phyloP scores from a whole-genome alignment of 2,797 vertebrate species.

The Arctocebus calabarensis region DNA sequence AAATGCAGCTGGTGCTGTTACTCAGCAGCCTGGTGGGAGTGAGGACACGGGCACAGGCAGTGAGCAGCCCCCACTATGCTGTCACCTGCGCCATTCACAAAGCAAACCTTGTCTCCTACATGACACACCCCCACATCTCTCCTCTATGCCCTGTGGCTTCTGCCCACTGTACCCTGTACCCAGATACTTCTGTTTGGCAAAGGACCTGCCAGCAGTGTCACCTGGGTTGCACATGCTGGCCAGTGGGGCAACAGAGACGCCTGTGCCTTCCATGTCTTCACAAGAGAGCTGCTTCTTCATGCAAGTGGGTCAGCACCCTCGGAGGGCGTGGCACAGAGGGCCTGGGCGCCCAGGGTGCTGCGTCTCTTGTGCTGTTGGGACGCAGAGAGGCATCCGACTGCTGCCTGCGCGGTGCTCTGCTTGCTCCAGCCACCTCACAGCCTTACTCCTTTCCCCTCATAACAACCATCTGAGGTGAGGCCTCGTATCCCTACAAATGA shows the following conservation, averaged over 20 bases:
- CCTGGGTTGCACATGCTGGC: rapidly evolving
- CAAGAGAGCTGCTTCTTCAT: not conserved
- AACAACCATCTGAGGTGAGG: rapidly evolving
- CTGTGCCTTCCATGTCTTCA: not conserved
- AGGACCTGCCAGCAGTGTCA: not conserved
- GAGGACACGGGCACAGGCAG: not conserved
- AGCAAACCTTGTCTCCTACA: too few relatives aligned
- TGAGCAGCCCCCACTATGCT: not conserved
- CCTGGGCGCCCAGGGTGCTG: not conserved
- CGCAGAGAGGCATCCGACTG: too few relatives aligned
- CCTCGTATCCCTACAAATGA: rapidly evolving
- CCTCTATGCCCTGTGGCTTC: not conserved
- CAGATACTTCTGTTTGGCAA: not conserved
- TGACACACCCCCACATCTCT: rapidly evolving
- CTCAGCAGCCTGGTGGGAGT: too few relatives aligned
- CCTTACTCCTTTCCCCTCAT: rapidly evolving
- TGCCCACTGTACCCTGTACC: not conserved
- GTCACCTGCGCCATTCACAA: too few relatives aligned
- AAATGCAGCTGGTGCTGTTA: too few relatives aligned
- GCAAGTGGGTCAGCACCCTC: rapidly evolving
- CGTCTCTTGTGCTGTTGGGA: too few relatives aligned
- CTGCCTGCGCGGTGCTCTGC: not conserved
- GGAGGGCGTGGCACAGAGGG: too few relatives aligned
- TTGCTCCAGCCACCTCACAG: not conserved
- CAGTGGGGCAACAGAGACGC: rapidly evolving